Evolutionary conservation across 2,113 vertebrate species (phyloP).

Genomic region (Ceyx melanurus): DNA sequence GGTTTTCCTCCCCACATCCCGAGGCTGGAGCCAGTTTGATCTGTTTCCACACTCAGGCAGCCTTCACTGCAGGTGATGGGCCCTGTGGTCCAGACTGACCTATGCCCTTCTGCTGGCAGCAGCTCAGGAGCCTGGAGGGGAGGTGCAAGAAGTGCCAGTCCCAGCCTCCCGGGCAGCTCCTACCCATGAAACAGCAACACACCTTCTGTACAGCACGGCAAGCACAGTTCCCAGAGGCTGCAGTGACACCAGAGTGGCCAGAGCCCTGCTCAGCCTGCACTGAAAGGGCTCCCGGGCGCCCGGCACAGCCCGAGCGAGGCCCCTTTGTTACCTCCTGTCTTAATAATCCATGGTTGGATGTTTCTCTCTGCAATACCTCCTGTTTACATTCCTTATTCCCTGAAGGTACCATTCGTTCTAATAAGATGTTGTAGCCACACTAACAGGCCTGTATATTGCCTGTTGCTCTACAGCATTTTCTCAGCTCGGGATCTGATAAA

Average conservation of each 20-base stretch:
- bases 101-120: rapidly evolving
- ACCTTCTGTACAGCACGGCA: rapidly evolving
- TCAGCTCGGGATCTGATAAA: neutral
- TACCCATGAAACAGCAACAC: neutral
- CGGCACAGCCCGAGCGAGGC: rapidly evolving
- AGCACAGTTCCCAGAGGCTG: rapidly evolving
- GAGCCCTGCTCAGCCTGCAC: neutral
- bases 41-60: rapidly evolving
- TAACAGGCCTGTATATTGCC: neutral
- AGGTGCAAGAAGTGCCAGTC: rapidly evolving
- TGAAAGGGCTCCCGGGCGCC: rapidly evolving
- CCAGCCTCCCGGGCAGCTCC: neutral
- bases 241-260: rapidly evolving
- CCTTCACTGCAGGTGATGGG: rapidly evolving
- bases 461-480: neutral
- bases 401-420: neutral
- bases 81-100: neutral
- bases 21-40: too few relatives aligned
- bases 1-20: neutral
- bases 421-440: neutral
- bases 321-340: rapidly evolving
- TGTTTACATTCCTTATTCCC: neutral
- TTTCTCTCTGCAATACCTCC: neutral
- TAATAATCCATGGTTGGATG: neutral
- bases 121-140: neutral